phyloP scores from a whole-genome alignment of 1,140 invertebrate genomes.

The Neotoxoptera formosana region DNA sequence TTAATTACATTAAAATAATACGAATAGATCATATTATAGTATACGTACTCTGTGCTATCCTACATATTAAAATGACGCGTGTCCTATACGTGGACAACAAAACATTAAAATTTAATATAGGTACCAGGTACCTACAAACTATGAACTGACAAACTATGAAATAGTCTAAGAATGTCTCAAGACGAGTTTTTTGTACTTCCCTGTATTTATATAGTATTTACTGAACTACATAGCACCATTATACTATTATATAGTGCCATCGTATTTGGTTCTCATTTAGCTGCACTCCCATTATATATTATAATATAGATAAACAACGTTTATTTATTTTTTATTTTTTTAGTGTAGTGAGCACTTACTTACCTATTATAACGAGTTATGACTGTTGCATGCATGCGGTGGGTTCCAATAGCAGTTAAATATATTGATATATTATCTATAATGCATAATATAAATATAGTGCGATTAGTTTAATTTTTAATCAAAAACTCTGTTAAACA shows the following conservation, averaged over 20 bases:
- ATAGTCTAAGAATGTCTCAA: no score
- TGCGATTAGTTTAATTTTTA: no score
- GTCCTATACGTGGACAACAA: not conserved
- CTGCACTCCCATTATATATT: not conserved
- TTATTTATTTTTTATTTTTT: no score
- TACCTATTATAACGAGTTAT: not conserved
- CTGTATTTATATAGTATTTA: not conserved
- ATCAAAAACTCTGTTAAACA: not conserved
- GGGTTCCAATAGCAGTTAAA: not conserved
- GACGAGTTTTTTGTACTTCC: not conserved
- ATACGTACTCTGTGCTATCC: not conserved
- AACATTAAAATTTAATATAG: no score
- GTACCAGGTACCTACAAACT: no score
- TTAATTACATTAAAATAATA: not conserved
- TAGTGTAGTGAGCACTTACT: not conserved
- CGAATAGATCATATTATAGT: no score
- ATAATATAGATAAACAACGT: no score
- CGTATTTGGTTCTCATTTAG: not conserved
- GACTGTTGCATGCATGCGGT: not conserved
- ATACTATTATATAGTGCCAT: not conserved
- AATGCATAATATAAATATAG: not conserved
- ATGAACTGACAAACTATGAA: no score
- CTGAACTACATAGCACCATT: not conserved
- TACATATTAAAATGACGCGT: not conserved
- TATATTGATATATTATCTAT: not conserved